Evolutionary conservation across 1,140 invertebrate genomes (phyloP), one percentile per base, ranked within the genome.

Genomic region (Neuroterus valhalla): DNA sequence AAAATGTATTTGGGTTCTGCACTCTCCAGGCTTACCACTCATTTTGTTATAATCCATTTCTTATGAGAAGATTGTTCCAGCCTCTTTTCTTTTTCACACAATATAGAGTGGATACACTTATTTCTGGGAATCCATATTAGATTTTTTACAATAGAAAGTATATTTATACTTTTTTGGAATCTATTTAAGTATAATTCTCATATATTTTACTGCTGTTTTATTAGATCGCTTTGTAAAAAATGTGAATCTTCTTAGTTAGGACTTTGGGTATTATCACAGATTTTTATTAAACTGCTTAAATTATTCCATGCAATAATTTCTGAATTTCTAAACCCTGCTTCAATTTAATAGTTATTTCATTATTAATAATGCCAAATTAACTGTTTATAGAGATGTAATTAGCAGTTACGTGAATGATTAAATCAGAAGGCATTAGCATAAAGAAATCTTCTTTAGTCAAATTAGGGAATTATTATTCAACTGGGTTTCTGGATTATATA

Each of bases 1-100:
- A 62, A 62, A 38, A 31, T 62, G 55, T 26, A 23, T 31, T 31
- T 23, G 26, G 14, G 23, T 62, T 31, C 31, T 38, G 31, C 31
- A 38, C 31, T 38, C 6, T 38, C 1, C 31, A 38, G 5, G 8
- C 55, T 38, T 11, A 4, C 31, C 55, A 62, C 55, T 62, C 23
- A 62, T 62, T 62, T 62, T 5, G 26, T 62, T n/a, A 62, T 31
- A 62, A 62, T 62, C 55, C 31, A 62, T 62, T 62, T 23, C 14
- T 62, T 14, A 15, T 62, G 55, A 23, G 55, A 38, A 62, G 31
- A 62, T n/a, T n/a, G n/a, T 62, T 15, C 2, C 23, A 14, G n/a
- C 31, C 55, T 62, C 2, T 31, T 62, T 26, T n/a, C 8, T 31
- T 62, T 62, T 38, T 38, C 10, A 38, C 5, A 38, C 31, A 38